Conservation (phyloP, 2,888 invertebrate species). For the Microctonus hyperodae region DNA sequence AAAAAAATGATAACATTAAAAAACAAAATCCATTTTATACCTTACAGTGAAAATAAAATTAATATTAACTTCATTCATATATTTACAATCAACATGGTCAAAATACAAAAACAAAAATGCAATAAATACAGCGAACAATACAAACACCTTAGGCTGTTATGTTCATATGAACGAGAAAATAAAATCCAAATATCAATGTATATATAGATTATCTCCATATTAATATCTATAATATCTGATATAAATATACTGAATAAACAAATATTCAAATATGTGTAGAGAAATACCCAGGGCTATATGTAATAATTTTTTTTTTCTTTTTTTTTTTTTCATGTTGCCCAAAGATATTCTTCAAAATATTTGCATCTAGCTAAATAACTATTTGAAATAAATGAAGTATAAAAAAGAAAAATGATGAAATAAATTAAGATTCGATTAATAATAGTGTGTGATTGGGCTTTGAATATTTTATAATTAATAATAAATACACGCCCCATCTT, state of each 20-base stretch:
- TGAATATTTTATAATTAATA: too few relatives aligned
- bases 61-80: slow-evolving; percentile 1
- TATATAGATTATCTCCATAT: neutral
- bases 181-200: neutral
- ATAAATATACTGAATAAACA: neutral
- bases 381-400: too few relatives aligned
- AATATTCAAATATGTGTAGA: neutral
- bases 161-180: neutral
- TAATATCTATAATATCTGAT: neutral
- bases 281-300: slow-evolving; percentile 5
- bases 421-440: too few relatives aligned
- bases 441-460: too few relatives aligned
- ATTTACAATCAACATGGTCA: neutral
- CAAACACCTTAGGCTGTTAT: neutral
- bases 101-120: neutral
- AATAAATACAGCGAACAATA: neutral
- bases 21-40: slow-evolving; percentile 4
- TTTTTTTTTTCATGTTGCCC: too few relatives aligned
- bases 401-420: too few relatives aligned
- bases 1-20: neutral
- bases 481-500: too few relatives aligned
- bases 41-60: neutral
- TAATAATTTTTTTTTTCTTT: too few relatives aligned
- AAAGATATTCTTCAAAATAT: too few relatives aligned
- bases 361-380: too few relatives aligned